Base-by-base conservation (phyloP, 2,113 vertebrate genomes). In the Lagenorhynchus albirostris region DNA sequence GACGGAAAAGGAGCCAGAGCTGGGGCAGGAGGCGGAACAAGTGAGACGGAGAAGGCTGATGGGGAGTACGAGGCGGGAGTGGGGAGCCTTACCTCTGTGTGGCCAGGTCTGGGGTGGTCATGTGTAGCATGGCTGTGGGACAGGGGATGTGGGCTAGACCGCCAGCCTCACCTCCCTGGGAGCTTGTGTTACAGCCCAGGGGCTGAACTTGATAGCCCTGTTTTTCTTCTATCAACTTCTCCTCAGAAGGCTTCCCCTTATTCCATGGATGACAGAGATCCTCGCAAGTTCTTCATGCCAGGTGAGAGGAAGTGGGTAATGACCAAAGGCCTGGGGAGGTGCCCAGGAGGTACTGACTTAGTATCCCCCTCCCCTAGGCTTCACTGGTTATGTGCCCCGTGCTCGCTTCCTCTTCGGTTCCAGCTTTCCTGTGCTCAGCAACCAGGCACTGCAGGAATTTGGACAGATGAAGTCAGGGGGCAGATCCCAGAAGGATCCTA, bases 241-340 rank as follows among this genome's bases (percentile, higher is more conserved):
- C 89, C 98, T 2, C 67, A 53, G 21, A 92, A 98, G 97, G 97
- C 84, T 44, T 99, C 98, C 9, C 98, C 99, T 0, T 99, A 99
- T 89, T 96, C 94, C 41, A 98, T 99, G 99, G 98, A 99, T 33
- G 98, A 99, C 41, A 96, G 94, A 26, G 97, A 98, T 62, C 99
- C 99, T 8, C 93, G 97, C 47, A 99, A 99, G 96, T 98, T 98
- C 97, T 99, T 99, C 89, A 98, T 99, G 76, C 98, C 99, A 98
- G 99, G 99, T 99, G 97, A 98, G 94, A 70, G 92, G 38, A 73
- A 2, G 33, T 12, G 67, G 83, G 85, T 17, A 2, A 60, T 29
- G 65, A 44, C 18, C 13, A 25, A 15, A 76, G 50, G 68, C 12
- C 0, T 10, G 38, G 50, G 70, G 63, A 55, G 65, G 33, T 8